Conservation (phyloP, 2,888 invertebrate genomes). For the Abscondita cerata region DNA sequence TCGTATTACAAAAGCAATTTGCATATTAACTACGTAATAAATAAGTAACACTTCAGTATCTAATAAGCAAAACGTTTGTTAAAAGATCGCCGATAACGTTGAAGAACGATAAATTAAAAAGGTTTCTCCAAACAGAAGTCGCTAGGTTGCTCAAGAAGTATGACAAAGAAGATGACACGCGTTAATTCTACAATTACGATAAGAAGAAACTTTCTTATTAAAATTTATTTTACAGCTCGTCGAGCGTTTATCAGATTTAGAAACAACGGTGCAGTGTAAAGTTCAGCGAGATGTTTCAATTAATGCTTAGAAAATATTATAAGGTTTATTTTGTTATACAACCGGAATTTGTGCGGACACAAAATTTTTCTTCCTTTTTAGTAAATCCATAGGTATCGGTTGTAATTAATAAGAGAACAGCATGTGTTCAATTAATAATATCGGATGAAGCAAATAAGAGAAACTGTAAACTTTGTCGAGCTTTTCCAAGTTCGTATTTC, state of each 20-base stretch:
- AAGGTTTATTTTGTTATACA: too few species aligned
- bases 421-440: background rate
- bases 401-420: conserved; percentile 1
- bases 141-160: background rate
- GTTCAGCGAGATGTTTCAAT: too few species aligned
- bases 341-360: too few species aligned
- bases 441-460: background rate
- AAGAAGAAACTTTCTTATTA: conserved; percentile 6
- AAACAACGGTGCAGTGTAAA: too few species aligned
- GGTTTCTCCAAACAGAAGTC: conserved; percentile 10
- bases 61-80: conserved; percentile 3
- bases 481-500: background rate
- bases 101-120: background rate
- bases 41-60: conserved; percentile 4
- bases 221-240: too few species aligned
- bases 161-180: conserved; percentile 4
- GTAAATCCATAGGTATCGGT: too few species aligned
- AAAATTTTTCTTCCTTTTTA: too few species aligned
- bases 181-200: conserved; percentile 11
- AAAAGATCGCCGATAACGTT: conserved; percentile 2
- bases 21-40: conserved; percentile 8
- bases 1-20: conserved; percentile 8
- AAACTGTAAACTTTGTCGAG: background rate
- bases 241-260: too few species aligned
- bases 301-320: too few species aligned